Percentiles rank a stretch among this genome's conserved stretches.
These are phyloP conservation scores for Sebastes nivosus DNA, from an alignment of 2,797 vertebrate genomes.

Conservation along the genomic window DNA sequence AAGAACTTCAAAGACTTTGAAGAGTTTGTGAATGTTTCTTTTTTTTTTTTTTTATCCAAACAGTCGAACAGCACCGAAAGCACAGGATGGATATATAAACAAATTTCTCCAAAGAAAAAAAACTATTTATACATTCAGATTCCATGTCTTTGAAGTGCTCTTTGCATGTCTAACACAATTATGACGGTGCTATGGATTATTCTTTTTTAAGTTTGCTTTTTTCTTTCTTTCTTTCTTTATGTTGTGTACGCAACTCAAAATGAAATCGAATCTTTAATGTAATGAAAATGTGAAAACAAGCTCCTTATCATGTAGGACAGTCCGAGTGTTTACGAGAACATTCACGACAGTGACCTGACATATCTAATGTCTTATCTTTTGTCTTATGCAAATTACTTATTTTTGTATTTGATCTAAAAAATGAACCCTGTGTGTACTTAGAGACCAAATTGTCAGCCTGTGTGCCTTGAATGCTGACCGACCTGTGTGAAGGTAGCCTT, in stretches of 20 bases:
- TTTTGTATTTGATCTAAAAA: constrained; percentile 58
- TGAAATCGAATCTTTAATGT: constrained; percentile 16
- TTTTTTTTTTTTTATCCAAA: constrained; percentile 66
- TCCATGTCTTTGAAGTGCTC: constrained; percentile 69
- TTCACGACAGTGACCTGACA: constrained; percentile 29
- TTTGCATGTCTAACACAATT: constrained; percentile 67
- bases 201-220: constrained; percentile 25
- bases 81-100: constrained; percentile 60
- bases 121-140: constrained; percentile 63
- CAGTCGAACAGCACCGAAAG: constrained; percentile 63
- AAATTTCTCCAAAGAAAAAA: constrained; percentile 41
- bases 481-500: constrained; percentile 57
- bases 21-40: constrained; percentile 64
- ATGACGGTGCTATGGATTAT: constrained; percentile 60
- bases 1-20: constrained; percentile 71
- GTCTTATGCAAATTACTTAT: constrained; percentile 60
- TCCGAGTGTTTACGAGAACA: neutral
- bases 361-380: constrained; percentile 33
- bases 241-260: constrained; percentile 48
- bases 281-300: constrained; percentile 57
- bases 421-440: constrained; percentile 36
- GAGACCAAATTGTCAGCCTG: constrained; percentile 68
- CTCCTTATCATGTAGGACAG: neutral
- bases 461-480: constrained; percentile 65
- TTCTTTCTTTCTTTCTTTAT: constrained; percentile 47